A percentile compares a stretch with the other conserved stretches of the same genome.
phyloP scores from a whole-genome alignment of 37 sponge, comb jelly and placozoan genomes.

The Oscarella lobularis region DNA sequence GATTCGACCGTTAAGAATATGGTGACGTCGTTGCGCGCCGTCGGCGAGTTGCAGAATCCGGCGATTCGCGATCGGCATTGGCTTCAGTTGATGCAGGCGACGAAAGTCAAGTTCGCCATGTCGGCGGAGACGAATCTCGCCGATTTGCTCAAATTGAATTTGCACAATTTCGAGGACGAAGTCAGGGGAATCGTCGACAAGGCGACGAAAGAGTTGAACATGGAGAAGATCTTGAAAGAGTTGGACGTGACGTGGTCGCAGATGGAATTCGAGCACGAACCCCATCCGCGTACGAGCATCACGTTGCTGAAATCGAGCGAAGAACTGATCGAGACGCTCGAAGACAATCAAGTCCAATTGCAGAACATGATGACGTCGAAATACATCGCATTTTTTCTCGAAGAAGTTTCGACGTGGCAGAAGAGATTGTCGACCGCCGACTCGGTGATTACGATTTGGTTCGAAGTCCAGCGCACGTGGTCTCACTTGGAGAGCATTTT shows the following conservation, averaged over 20 bases:
- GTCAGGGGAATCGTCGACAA: constrained; percentile 73
- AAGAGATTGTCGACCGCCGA: constrained; percentile 84
- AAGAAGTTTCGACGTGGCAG: constrained; percentile 99
- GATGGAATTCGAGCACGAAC: constrained; percentile 90
- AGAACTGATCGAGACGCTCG: constrained; percentile 57
- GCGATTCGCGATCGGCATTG: constrained; percentile 94
- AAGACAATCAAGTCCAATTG: constrained; percentile 75
- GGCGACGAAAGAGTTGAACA: constrained; percentile 96
- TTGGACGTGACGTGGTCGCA: constrained; percentile 79
- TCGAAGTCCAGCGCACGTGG: constrained; percentile 94
- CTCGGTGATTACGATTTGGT: constrained; percentile 93
- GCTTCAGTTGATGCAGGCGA: constrained; percentile 55
- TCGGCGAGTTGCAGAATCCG: constrained; percentile 83
- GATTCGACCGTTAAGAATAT: constrained; percentile 88
- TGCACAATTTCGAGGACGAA: constrained; percentile 96
- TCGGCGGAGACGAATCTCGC: too few relatives aligned
- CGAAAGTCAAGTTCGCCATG: constrained; percentile 85
- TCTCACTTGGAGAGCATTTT: constrained; percentile 96
- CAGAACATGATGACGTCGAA: constrained; percentile 71
- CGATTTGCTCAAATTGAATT: constrained; percentile 73
- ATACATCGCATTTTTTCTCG: constrained; percentile 85
- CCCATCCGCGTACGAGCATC: constrained; percentile 73
- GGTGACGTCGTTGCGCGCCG: constrained; percentile 81
- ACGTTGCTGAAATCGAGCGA: constrained; percentile 52
- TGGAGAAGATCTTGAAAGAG: constrained; percentile 83